These are phyloP conservation scores for Luffia ferchaultella DNA, from an alignment of 2,888 invertebrate species.

Conservation along the genomic window DNA sequence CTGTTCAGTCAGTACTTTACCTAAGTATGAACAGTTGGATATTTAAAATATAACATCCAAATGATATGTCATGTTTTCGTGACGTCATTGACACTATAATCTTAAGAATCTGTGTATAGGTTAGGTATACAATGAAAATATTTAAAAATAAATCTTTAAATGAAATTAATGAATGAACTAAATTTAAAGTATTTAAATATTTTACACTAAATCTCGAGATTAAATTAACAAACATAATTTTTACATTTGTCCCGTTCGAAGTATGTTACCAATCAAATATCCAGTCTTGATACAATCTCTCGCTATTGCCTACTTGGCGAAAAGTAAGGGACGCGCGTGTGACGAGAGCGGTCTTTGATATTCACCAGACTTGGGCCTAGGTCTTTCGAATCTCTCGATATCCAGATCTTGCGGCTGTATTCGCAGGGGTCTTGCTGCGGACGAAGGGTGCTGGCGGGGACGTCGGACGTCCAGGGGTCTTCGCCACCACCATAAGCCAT, in stretches of 20 bases:
- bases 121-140: too few relatives aligned
- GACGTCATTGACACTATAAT: too few relatives aligned
- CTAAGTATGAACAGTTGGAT: neutral
- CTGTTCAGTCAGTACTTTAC: neutral
- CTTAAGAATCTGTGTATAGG: too few relatives aligned
- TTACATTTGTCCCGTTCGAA: too few relatives aligned
- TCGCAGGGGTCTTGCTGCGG: slow-evolving; percentile 39
- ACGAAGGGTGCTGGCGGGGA: slow-evolving; percentile 40
- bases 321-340: slow-evolving; percentile 44
- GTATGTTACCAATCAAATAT: neutral
- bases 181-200: too few relatives aligned
- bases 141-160: too few relatives aligned
- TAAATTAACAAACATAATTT: too few relatives aligned
- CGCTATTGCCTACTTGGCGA: slow-evolving; percentile 31
- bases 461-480: slow-evolving; percentile 38
- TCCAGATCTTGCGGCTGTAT: slow-evolving; percentile 31
- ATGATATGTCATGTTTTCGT: neutral
- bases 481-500: slow-evolving; percentile 39
- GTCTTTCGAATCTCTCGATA: neutral
- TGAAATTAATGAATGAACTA: too few relatives aligned
- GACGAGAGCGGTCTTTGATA: slow-evolving; percentile 30
- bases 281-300: neutral
- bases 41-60: neutral
- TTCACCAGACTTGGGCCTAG: neutral
- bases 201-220: too few relatives aligned